Evolutionary conservation across 2,113 vertebrate genomes (phyloP), one percentile per base, ranked within the genome.

Genomic region (Myrmecophaga tridactyla): DNA sequence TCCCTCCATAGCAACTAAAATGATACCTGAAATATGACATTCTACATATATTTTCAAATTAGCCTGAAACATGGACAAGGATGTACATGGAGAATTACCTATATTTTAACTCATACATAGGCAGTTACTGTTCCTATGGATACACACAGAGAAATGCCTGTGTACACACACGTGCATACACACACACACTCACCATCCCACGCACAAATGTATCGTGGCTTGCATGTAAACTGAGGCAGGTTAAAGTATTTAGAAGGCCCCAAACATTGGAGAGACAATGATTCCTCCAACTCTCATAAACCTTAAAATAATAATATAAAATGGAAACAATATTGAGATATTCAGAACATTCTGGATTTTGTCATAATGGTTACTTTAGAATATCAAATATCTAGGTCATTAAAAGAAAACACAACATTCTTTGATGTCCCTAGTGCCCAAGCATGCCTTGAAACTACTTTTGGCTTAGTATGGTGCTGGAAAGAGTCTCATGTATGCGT

Each of bases 221-320:
- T 12, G 25, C 13, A 23, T 56, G 58, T 39, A n/a, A 84, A 85
- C 4, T 1, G 23, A 39, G 60, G 21, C 48, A 18, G 29, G 6
- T 67, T 13, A 39, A 78, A 51, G 48, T 29, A 78, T 25, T 11
- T 27, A 15, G 25, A 87, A 56, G 41, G 1, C 29, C n/a, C 56
- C 25, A 46, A 60, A 76, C 39, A 36, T 13, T 31, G 67, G 18
- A 58, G 90, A 70, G 20, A 85, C 67, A 25, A 51, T 18, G 12
- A 58, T 60, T 23, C 51, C n/a, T 85, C 27, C 48, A 60, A 34
- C 11, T 62, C 31, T 65, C 11, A 15, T 29, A 58, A 90, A 41
- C 17, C 65, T 65, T 67, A 60, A 90, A 78, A 65, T 36, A 58
- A 63, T 89, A 13, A 73, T 58, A 73, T 39, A 75, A 93, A 73